A percentile compares a stretch with the other conserved stretches of the same genome.
Evolutionary conservation across 30 jellyfish, hydroid and myxozoan species (phyloP).

Genomic region (Aurelia aurita): DNA sequence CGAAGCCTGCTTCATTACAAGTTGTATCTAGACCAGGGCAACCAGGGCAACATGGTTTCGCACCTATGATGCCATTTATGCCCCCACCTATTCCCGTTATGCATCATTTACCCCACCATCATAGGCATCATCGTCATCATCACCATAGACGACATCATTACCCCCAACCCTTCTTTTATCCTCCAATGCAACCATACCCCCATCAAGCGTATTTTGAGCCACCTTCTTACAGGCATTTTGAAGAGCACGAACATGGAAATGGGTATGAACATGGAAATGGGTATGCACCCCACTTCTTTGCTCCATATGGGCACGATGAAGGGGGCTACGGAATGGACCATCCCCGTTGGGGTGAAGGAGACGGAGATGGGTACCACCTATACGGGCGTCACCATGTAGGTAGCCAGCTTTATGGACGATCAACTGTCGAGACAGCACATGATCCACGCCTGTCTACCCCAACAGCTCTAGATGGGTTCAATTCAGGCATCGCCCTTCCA

Average conservation of each 20-base stretch:
- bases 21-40: constrained; percentile 96
- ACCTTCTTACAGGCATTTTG: constrained; percentile 34
- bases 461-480: constrained; percentile 80
- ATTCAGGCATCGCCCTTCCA: constrained; percentile 92
- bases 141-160: constrained; percentile 92
- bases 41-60: constrained; percentile 43
- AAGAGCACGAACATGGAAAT: neutral
- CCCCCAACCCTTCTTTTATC: constrained; percentile 17
- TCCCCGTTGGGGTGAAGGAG: constrained; percentile 74
- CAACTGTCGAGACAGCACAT: constrained; percentile 83
- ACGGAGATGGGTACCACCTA: constrained; percentile 65
- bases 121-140: constrained; percentile 76
- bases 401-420: constrained; percentile 76
- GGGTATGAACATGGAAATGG: constrained; percentile 1
- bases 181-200: constrained; percentile 29
- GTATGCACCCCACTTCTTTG: constrained; percentile 61
- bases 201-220: constrained; percentile 40
- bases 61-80: constrained; percentile 69
- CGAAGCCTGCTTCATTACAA: constrained; percentile 96
- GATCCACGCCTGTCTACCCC: constrained; percentile 85
- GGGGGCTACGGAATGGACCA: constrained; percentile 53
- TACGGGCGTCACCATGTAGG: constrained; percentile 44
- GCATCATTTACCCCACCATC: constrained; percentile 79
- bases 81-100: constrained; percentile 88
- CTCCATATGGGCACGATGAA: constrained; percentile 63